A percentile compares a stretch with the other conserved stretches of the same genome.
These are phyloP conservation scores for Athripsodes cinereus DNA, from an alignment of 2,888 invertebrate species.

Conservation along the genomic window DNA sequence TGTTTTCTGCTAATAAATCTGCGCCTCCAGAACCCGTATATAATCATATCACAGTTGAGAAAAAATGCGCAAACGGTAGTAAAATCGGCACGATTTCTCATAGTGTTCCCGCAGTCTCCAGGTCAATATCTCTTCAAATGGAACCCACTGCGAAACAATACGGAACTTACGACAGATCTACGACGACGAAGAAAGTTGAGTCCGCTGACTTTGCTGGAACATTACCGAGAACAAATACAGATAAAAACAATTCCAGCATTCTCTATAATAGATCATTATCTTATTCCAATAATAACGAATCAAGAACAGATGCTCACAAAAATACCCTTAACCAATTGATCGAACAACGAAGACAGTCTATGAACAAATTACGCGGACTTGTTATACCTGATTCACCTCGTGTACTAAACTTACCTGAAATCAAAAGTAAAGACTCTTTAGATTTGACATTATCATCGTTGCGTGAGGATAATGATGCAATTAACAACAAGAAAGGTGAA, in stretches of 20 bases:
- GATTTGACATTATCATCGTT: slow-evolving; percentile 27
- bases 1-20: slow-evolving; percentile 62
- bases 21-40: slow-evolving; percentile 7
- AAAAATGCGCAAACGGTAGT: not conserved
- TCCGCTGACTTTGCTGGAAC: not conserved
- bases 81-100: not conserved
- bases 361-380: slow-evolving; percentile 81
- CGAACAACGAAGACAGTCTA: slow-evolving; percentile 74
- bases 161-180: slow-evolving; percentile 3
- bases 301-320: slow-evolving; percentile 38
- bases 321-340: slow-evolving; percentile 67
- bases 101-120: not conserved
- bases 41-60: not conserved
- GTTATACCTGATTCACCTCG: slow-evolving; percentile 77
- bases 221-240: slow-evolving; percentile 30
- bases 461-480: slow-evolving; percentile 6
- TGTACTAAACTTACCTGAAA: slow-evolving; percentile 73
- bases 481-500: not conserved
- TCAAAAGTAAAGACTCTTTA: slow-evolving; percentile 63
- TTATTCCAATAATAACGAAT: not conserved
- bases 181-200: slow-evolving; percentile 3
- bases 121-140: slow-evolving; percentile 7
- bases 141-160: slow-evolving; percentile 7
- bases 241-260: slow-evolving; percentile 43
- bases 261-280: slow-evolving; percentile 16